Percentiles rank a stretch among this genome's conserved stretches.
These are phyloP conservation scores for Cyphomyrus discorhynchus DNA, from an alignment of 2,113 vertebrate species.

Conservation along the genomic window DNA sequence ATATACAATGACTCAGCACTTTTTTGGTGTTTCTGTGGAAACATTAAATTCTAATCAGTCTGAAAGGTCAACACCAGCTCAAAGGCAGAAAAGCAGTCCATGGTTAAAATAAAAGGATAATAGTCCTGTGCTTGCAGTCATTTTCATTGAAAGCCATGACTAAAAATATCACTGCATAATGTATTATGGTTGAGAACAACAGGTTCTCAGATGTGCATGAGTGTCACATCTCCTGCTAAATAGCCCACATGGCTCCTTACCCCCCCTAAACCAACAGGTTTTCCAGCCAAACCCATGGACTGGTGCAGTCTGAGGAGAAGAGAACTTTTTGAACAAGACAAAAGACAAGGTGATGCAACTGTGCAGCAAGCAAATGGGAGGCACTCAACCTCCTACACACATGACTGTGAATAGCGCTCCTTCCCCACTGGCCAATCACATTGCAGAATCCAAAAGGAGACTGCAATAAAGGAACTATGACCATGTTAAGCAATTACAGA, in stretches of 20 bases:
- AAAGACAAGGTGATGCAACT: not conserved
- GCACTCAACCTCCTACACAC: not conserved
- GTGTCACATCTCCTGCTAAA: not conserved
- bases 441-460: not conserved
- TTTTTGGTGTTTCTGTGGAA: constrained; percentile 2
- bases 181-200: not conserved
- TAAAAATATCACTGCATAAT: constrained; percentile 10
- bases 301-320: not conserved
- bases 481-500: not conserved
- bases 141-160: not conserved
- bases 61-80: constrained; percentile 1
- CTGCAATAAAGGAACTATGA: not conserved
- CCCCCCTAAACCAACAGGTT: not conserved
- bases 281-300: not conserved
- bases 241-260: not conserved
- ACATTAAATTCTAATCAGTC: not conserved
- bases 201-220: not conserved
- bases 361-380: not conserved
- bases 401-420: not conserved
- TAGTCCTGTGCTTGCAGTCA: not conserved
- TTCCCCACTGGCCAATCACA: not conserved
- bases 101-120: not conserved
- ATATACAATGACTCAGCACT: not conserved
- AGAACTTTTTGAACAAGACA: not conserved
- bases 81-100: not conserved